These are phyloP conservation scores for Diloba caeruleocephala DNA, from an alignment of 2,888 invertebrate species.

Conservation along the genomic window DNA sequence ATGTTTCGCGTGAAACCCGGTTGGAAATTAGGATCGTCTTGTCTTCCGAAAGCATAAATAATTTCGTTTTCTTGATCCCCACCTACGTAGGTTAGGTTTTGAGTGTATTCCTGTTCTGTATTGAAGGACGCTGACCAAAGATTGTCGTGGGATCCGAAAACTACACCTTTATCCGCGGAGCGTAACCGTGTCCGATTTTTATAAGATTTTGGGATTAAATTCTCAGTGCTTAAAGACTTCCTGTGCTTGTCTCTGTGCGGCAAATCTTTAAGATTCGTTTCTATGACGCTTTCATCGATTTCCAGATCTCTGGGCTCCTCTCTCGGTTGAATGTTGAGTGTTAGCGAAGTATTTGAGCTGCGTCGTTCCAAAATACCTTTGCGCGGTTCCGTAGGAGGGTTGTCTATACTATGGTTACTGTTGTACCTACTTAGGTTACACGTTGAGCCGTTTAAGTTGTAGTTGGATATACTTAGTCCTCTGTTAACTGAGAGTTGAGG, in stretches of 20 bases:
- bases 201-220: constrained; percentile 87
- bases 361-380: constrained; percentile 93
- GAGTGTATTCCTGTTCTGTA: constrained; percentile 75
- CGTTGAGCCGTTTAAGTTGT: constrained; percentile 85
- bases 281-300: constrained; percentile 79
- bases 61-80: constrained; percentile 87
- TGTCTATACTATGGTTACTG: constrained; percentile 85
- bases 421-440: constrained; percentile 85
- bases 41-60: constrained; percentile 82
- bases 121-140: constrained; percentile 82
- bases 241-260: constrained; percentile 82
- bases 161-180: constrained; percentile 71
- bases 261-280: constrained; percentile 74
- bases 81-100: constrained; percentile 80
- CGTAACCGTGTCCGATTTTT: constrained; percentile 75
- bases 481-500: constrained; percentile 83
- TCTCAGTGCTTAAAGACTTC: constrained; percentile 90
- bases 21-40: constrained; percentile 77
- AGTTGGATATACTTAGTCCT: constrained; percentile 85
- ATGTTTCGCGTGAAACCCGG: constrained; percentile 86
- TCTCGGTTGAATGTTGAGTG: constrained; percentile 88
- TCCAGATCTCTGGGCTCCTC: constrained; percentile 82
- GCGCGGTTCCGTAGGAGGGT: constrained; percentile 69
- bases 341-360: constrained; percentile 95
- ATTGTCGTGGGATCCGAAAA: constrained; percentile 87